Evolutionary conservation across 2,113 vertebrate species (phyloP), one percentile per base, ranked within the genome.

Genomic region (Chionomys nivalis): DNA sequence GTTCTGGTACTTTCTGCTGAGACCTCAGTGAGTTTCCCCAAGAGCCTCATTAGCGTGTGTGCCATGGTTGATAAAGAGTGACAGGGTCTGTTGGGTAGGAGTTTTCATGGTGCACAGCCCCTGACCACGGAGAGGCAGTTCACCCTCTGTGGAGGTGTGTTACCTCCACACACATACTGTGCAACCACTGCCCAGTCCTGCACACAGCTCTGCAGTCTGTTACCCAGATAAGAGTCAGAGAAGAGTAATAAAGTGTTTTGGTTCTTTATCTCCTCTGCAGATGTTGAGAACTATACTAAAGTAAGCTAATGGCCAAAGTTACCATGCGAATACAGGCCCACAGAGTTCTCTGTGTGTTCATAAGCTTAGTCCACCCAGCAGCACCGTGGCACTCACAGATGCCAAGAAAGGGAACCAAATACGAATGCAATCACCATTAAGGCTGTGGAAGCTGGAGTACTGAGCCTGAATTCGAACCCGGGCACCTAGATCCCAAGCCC

Each of bases 341-440:
- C 33, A 44, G 90, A 75, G 58, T 42, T 31, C 75, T 33, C 42
- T 17, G 24, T 4, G 31, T 72, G 31, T 21, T 5, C 13, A 17
- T 66, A 2, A 44, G 0, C 36, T 49, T 3, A 26, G 26, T 42
- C 17, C 16, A 0, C 2, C 0, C 19, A 31, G 16, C 63, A 1
- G 24, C 91, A 70, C 39, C 0, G 47, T 28, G 17, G 42, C 42
- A 49, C 49, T 24, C 9, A n/a, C 23, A 12, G 0, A 19, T 24
- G 17, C 11, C 36, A 55, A 87, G 39, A 36, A 36, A 77, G 16
- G 24, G 31, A 0, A 11, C 9, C 19, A 19, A 52, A 13, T 26
- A 3, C 7, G 24, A 19, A 9, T 23, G 11, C 9, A 24, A 12
- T 70, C 19, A 4, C 13, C 14, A 3, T 44, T 33, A 14, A 70